phyloP scores from a whole-genome alignment of 2,797 vertebrate species.

The Trachurus trachurus region DNA sequence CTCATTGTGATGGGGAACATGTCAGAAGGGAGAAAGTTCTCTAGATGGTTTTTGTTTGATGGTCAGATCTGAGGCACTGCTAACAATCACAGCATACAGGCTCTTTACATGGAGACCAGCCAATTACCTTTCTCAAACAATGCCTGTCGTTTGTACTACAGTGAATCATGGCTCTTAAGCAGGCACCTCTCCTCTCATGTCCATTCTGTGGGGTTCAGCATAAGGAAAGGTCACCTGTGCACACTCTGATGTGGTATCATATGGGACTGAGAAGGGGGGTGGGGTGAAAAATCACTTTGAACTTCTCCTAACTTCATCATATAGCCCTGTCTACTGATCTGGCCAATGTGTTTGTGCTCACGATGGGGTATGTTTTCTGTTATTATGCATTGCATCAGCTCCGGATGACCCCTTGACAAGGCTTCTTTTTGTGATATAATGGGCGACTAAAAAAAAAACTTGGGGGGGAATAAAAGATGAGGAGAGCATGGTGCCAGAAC shows the following conservation, averaged over 20 bases:
- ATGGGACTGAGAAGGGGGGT: slow-evolving; percentile 28
- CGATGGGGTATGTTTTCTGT: slow-evolving; percentile 83
- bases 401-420: slow-evolving; percentile 80
- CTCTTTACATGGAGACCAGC: slow-evolving; percentile 72
- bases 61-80: slow-evolving; percentile 59
- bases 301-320: slow-evolving; percentile 78
- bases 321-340: slow-evolving; percentile 67
- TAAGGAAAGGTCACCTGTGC: slow-evolving; percentile 67
- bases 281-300: slow-evolving; percentile 62
- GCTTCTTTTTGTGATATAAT: slow-evolving; percentile 82
- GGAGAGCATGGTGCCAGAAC: slow-evolving; percentile 70
- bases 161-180: slow-evolving; percentile 70
- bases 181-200: slow-evolving; percentile 73
- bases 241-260: slow-evolving; percentile 79
- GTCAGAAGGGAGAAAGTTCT: slow-evolving; percentile 42
- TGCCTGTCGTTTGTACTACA: slow-evolving; percentile 78
- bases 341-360: slow-evolving; percentile 79
- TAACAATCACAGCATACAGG: slow-evolving; percentile 67
- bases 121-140: slow-evolving; percentile 74
- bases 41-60: slow-evolving; percentile 39
- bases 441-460: slow-evolving; percentile 72
- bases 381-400: slow-evolving; percentile 83
- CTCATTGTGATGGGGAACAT: slow-evolving; percentile 56
- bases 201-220: slow-evolving; percentile 68
- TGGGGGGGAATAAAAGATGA: slow-evolving; percentile 77